Conservation (phyloP, 2,888 invertebrate species). For the Dryococelus australis region DNA sequence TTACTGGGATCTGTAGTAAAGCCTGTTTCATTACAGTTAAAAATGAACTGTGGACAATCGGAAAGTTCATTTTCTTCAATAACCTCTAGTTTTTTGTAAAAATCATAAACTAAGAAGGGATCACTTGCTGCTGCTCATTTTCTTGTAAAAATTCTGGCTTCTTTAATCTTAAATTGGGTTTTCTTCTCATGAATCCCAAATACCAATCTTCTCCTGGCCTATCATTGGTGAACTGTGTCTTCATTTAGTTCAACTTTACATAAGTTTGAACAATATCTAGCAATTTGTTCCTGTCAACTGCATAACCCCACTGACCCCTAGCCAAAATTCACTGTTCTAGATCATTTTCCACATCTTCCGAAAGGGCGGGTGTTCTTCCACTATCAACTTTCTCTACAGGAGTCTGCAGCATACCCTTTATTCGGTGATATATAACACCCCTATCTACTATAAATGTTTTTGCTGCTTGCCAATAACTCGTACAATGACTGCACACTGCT, state of each 20-base stretch:
- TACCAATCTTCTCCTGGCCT: background rate
- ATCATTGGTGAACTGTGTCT: background rate
- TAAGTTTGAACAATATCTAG: background rate
- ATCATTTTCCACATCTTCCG: background rate
- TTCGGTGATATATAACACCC: background rate
- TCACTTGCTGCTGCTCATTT: background rate
- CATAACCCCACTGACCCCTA: background rate
- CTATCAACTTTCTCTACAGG: background rate
- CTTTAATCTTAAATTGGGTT: background rate
- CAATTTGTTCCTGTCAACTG: background rate
- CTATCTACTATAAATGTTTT: background rate
- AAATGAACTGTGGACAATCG: background rate
- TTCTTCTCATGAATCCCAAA: slow-evolving; percentile 1
- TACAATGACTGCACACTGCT: background rate
- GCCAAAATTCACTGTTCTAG: background rate
- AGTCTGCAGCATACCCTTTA: background rate
- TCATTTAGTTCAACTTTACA: background rate
- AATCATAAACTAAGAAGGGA: background rate
- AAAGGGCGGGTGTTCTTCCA: background rate
- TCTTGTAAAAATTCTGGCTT: slow-evolving; percentile 2
- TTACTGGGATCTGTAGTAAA: background rate
- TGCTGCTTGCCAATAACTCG: background rate
- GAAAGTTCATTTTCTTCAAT: background rate
- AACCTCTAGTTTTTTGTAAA: background rate
- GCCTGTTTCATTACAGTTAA: background rate